Conservation (phyloP, 2,888 invertebrate genomes). For the Antitype chi region DNA sequence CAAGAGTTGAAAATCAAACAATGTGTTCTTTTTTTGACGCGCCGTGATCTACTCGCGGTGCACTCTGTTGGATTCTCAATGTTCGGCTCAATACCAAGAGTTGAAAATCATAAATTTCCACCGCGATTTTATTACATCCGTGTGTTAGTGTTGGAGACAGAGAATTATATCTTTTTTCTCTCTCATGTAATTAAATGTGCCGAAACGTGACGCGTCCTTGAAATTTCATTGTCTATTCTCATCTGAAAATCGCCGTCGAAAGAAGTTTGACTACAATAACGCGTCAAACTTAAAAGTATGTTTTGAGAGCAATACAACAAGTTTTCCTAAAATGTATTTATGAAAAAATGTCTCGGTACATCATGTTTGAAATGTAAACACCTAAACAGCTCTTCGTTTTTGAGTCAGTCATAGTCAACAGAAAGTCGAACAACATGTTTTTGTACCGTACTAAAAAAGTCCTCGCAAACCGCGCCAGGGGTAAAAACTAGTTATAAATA, state of each 20-base stretch:
- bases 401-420: not conserved
- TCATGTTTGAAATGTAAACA: slow-evolving; percentile 17
- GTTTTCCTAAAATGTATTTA: not conserved
- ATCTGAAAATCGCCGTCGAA: not conserved
- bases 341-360: not conserved
- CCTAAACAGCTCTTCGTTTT: slow-evolving; percentile 16
- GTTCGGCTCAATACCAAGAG: too few relatives aligned
- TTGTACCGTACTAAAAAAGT: slow-evolving; percentile 18
- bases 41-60: too few relatives aligned
- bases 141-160: not conserved
- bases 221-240: not conserved
- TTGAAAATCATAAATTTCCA: too few relatives aligned
- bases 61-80: too few relatives aligned
- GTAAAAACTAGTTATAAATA: slow-evolving; percentile 55
- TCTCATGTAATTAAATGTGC: not conserved
- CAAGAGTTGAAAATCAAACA: too few relatives aligned
- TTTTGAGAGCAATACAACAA: not conserved
- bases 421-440: slow-evolving; percentile 15
- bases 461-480: slow-evolving; percentile 24
- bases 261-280: not conserved
- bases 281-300: not conserved
- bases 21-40: too few relatives aligned
- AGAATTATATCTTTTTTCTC: not conserved
- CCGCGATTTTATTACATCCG: too few relatives aligned
- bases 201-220: not conserved